phyloP scores from a whole-genome alignment of 2,888 invertebrate genomes.

The Sinopyrophorus schimmeli region DNA sequence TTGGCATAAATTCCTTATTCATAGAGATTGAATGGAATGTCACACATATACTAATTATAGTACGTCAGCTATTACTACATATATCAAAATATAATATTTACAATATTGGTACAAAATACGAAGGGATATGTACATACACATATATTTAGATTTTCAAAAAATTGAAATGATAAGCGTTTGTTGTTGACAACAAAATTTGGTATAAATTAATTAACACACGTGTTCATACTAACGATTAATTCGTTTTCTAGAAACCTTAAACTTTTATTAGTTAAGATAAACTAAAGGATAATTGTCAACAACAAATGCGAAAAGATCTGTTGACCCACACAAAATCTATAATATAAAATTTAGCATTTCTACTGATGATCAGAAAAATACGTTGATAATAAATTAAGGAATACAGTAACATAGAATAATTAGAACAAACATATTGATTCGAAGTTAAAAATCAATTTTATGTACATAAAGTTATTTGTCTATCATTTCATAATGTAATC shows the following conservation, averaged over 20 bases:
- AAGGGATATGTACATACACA: slow-evolving; percentile 56
- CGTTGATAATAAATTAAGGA: too few species aligned
- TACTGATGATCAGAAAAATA: too few species aligned
- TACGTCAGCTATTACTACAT: slow-evolving; percentile 42
- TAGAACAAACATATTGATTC: too few species aligned
- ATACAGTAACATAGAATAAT: too few species aligned
- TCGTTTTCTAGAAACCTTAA: slow-evolving; percentile 19
- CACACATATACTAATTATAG: slow-evolving; percentile 34
- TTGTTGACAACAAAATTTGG: slow-evolving; percentile 19
- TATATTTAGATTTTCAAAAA: too few species aligned
- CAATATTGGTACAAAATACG: slow-evolving; percentile 53
- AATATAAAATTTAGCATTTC: too few species aligned
- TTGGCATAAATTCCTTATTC: slow-evolving; percentile 28
- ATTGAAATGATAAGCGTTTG: too few species aligned
- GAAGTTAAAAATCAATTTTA: too few species aligned
- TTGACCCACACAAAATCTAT: too few species aligned
- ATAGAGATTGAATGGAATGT: slow-evolving; percentile 22
- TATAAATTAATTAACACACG: slow-evolving; percentile 4
- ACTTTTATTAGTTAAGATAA: slow-evolving; percentile 13
- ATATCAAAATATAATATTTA: slow-evolving; percentile 56
- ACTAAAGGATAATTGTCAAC: slow-evolving; percentile 18
- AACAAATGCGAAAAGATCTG: slow-evolving; percentile 29
- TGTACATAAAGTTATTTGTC: too few species aligned
- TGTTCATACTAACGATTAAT: slow-evolving; percentile 13
- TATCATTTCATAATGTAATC: too few species aligned